Evolutionary conservation across 2,797 vertebrate genomes (phyloP).

Genomic region (Heteromormyrus szaboi): DNA sequence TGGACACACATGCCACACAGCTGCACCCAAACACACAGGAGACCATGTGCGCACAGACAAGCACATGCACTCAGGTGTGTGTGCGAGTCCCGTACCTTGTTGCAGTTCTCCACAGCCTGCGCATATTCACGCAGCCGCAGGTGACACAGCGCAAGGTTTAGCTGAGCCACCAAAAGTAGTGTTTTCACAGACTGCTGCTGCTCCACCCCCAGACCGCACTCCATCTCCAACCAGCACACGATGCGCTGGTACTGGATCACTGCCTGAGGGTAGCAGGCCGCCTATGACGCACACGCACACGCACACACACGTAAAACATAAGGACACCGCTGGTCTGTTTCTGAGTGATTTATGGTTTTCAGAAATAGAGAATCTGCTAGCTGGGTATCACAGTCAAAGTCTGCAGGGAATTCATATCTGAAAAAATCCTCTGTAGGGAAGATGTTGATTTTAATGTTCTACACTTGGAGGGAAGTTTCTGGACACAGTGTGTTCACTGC

Average conservation of each 20-base stretch:
- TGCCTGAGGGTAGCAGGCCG: conserved; percentile 75
- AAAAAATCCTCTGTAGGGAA: not conserved
- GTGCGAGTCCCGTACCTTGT: conserved; percentile 66
- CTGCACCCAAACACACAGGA: not conserved
- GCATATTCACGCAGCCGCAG: conserved; percentile 75
- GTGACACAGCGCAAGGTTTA: conserved; percentile 89
- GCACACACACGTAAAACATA: not conserved
- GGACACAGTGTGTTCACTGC: not conserved
- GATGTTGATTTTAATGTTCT: not conserved
- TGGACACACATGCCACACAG: not conserved
- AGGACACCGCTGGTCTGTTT: not conserved
- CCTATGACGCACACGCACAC: conserved; percentile 51
- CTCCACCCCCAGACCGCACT: conserved; percentile 69
- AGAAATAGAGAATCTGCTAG: not conserved
- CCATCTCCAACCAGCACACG: conserved; percentile 85
- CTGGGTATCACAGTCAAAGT: not conserved
- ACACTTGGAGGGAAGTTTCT: not conserved
- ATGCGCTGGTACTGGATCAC: conserved; percentile 88
- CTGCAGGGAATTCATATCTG: not conserved
- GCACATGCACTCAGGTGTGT: not conserved
- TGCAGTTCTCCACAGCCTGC: conserved; percentile 82
- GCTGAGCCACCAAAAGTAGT: conserved; percentile 74
- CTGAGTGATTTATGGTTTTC: not conserved
- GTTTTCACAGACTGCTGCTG: conserved; percentile 72
- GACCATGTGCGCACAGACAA: not conserved